A percentile compares a stretch with the other conserved stretches of the same genome.
These are phyloP conservation scores for Nasonia longicornis DNA, from an alignment of 1,140 invertebrate genomes.

Conservation along the genomic window DNA sequence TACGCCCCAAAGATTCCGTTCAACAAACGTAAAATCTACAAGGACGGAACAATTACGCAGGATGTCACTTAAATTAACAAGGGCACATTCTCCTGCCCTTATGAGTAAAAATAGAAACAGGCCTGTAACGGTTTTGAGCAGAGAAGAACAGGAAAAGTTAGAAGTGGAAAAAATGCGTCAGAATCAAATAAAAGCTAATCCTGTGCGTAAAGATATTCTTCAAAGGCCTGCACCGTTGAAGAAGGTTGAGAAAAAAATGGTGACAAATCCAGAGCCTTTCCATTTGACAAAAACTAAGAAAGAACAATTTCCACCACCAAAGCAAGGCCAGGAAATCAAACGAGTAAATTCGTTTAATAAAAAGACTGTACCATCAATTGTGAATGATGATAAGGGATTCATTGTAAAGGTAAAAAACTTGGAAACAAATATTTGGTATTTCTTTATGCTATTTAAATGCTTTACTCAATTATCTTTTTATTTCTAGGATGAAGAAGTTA, in stretches of 20 bases:
- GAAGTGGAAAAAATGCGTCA: constrained; percentile 62
- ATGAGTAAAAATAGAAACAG: constrained; percentile 61
- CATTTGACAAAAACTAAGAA: constrained; percentile 56
- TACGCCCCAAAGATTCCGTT: constrained; percentile 66
- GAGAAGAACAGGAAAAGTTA: constrained; percentile 58
- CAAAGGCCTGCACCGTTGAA: constrained; percentile 49
- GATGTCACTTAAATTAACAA: constrained; percentile 56
- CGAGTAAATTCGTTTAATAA: constrained; percentile 34
- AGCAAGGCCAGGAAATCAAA: constrained; percentile 33
- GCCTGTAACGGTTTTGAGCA: constrained; percentile 52
- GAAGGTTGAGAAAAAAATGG: constrained; percentile 56
- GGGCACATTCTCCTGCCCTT: constrained; percentile 64
- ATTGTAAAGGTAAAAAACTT: constrained; percentile 41
- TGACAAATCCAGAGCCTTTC: constrained; percentile 58
- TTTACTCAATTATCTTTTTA: constrained; percentile 10
- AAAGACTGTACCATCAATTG: constrained; percentile 45
- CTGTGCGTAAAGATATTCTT: constrained; percentile 52
- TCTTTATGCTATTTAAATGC: constrained; percentile 8
- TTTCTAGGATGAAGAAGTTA: constrained; percentile 51
- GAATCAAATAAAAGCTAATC: constrained; percentile 59
- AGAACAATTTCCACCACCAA: constrained; percentile 15
- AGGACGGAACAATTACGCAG: constrained; percentile 50
- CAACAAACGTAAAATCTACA: constrained; percentile 49
- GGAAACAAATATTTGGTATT: background rate
- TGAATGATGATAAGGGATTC: constrained; percentile 32